A percentile compares a stretch with the other conserved stretches of the same genome.
Evolutionary conservation across 2,888 invertebrate species (phyloP).

Genomic region (Phytoseiulus persimilis): DNA sequence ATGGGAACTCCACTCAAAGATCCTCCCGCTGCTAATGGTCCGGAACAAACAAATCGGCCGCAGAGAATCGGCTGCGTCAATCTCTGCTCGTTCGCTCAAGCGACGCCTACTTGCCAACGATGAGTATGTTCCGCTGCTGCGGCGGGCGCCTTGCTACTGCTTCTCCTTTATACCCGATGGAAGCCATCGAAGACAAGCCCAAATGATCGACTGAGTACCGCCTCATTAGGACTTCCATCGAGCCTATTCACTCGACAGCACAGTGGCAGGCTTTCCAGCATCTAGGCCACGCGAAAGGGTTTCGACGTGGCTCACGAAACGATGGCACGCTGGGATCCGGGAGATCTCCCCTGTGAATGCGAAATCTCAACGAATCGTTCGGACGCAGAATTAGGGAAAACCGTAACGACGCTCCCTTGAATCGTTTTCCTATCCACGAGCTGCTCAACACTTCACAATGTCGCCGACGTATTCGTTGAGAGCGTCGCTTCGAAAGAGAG

Average conservation of each 20-base stretch:
- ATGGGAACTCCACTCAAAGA: neutral
- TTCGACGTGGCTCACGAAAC: neutral
- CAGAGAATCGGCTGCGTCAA: neutral
- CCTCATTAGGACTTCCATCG: neutral
- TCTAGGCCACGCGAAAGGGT: neutral
- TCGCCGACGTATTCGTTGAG: too few relatives aligned
- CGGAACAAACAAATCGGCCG: conserved; percentile 5
- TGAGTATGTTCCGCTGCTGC: neutral
- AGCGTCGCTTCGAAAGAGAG: too few relatives aligned
- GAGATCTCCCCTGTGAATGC: too few relatives aligned
- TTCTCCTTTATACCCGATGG: neutral
- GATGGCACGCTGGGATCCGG: too few relatives aligned
- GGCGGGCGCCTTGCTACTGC: neutral
- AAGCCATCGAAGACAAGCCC: neutral
- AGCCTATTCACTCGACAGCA: neutral
- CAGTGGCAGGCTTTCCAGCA: neutral
- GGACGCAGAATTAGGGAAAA: too few relatives aligned
- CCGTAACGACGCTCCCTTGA: too few relatives aligned
- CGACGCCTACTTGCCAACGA: neutral
- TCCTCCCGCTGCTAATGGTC: neutral
- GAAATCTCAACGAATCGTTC: too few relatives aligned
- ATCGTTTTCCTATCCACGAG: too few relatives aligned
- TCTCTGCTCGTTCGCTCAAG: neutral
- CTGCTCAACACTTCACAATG: too few relatives aligned
- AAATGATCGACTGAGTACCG: neutral